Evolutionary conservation across 2,797 vertebrate species (phyloP).

Genomic region (Fundulus diaphanus): DNA sequence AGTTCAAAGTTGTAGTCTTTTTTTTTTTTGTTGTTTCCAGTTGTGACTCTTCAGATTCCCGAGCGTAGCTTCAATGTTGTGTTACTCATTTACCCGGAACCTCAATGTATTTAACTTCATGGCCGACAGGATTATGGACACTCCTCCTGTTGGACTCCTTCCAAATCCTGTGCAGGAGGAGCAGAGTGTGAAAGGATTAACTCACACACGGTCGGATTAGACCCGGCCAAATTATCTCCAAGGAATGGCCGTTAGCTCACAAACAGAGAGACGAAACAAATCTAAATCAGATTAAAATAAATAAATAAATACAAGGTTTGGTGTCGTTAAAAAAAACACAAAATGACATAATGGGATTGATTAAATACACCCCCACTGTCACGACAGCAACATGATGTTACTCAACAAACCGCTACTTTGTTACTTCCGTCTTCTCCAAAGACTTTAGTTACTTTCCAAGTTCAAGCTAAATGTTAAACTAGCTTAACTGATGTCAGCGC

Average conservation of each 20-base stretch:
- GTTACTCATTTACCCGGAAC: conserved; percentile 10
- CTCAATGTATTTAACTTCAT: not conserved
- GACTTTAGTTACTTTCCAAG: not conserved
- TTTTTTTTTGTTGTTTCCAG: too few species aligned
- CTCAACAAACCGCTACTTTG: rapidly evolving
- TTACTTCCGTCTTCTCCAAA: not conserved
- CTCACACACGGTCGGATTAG: conserved; percentile 34
- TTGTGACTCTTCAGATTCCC: not conserved
- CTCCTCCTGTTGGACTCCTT: conserved; percentile 26
- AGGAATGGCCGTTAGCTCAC: conserved; percentile 39
- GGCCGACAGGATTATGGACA: not conserved
- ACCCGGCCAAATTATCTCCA: conserved; percentile 23
- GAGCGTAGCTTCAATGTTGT: not conserved
- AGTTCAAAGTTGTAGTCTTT: not conserved
- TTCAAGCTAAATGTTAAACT: not conserved
- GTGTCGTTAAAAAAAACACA: not conserved
- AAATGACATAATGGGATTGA: not conserved
- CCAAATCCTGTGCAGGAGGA: not conserved
- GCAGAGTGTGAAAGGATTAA: conserved; percentile 63
- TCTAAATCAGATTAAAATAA: conserved; percentile 61
- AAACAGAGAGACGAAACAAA: conserved; percentile 36
- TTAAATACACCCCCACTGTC: rapidly evolving
- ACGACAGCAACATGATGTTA: not conserved
- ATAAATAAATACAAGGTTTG: not conserved
- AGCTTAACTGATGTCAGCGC: rapidly evolving